phyloP scores from a whole-genome alignment of 1,140 invertebrate genomes.

The Brachionus paranguensis region DNA sequence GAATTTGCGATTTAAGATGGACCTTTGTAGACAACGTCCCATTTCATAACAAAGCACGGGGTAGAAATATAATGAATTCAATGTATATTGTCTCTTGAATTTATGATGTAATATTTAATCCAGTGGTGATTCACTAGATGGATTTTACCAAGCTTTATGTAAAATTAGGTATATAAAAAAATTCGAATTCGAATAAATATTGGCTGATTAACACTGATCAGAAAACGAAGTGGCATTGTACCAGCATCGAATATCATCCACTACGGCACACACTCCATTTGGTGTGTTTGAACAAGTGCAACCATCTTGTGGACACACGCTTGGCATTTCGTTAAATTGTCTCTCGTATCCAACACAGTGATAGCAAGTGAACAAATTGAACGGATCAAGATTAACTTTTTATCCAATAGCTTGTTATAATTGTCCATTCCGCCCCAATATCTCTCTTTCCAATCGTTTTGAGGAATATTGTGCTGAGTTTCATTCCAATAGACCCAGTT shows the following conservation, averaged over 20 bases:
- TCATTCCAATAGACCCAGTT: conserved; percentile 21
- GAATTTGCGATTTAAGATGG: no score
- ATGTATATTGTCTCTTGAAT: no score
- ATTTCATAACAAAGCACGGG: no score
- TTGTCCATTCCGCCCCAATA: background rate
- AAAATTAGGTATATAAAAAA: no score
- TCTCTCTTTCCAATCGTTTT: background rate
- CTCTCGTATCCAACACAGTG: conserved; percentile 13
- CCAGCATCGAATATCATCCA: background rate
- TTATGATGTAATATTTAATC: no score
- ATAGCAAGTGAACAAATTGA: background rate
- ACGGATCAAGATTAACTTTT: background rate
- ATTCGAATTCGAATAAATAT: background rate
- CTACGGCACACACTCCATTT: background rate
- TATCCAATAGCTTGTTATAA: background rate
- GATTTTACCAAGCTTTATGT: no score
- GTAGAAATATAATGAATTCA: no score
- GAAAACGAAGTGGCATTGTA: background rate
- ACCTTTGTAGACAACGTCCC: no score
- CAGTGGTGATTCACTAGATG: no score
- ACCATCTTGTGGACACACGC: background rate
- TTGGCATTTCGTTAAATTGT: background rate
- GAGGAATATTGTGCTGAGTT: background rate
- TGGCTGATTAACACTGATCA: background rate
- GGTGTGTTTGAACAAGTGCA: conserved; percentile 8